Conservation (phyloP, 2,797 vertebrate genomes). For the Gephyroberyx darwinii region DNA sequence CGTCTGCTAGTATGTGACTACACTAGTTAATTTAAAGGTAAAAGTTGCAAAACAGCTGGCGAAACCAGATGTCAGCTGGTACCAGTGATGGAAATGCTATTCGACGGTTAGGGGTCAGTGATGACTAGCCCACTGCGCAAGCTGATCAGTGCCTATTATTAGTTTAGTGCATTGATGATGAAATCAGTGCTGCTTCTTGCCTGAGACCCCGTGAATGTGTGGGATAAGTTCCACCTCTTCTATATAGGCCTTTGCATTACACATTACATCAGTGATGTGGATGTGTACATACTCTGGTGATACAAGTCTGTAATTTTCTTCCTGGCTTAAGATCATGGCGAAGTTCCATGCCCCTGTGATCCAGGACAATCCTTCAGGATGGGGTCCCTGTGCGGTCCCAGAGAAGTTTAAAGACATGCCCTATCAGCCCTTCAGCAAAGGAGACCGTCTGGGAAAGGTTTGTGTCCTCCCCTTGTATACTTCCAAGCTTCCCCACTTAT, state of each 20-base stretch:
- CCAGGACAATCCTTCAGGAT: slow-evolving; percentile 97
- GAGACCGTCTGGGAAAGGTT: slow-evolving; percentile 97
- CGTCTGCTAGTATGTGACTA: too few species aligned
- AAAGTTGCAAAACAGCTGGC: background rate
- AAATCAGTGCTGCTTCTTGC: slow-evolving; percentile 66
- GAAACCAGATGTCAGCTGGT: background rate
- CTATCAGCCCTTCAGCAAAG: slow-evolving; percentile 99
- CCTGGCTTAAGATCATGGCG: slow-evolving; percentile 83
- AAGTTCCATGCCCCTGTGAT: slow-evolving; percentile 97
- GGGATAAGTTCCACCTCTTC: background rate
- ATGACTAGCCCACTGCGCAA: slow-evolving; percentile 81
- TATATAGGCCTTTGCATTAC: background rate
- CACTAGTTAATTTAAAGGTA: too few species aligned
- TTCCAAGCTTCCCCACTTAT: too few species aligned
- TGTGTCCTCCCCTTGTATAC: background rate
- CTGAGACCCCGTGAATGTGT: slow-evolving; percentile 66
- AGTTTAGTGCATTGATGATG: slow-evolving; percentile 61
- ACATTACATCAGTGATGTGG: background rate
- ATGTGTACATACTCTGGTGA: background rate
- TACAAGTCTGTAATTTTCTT: background rate
- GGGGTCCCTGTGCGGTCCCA: slow-evolving; percentile 96
- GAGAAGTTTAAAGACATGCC: slow-evolving; percentile 99
- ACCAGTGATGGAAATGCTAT: background rate
- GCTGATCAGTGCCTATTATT: slow-evolving; percentile 63
- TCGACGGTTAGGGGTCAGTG: slow-evolving; percentile 56